Percentiles rank a stretch among this genome's conserved stretches.
phyloP scores from a whole-genome alignment of 2,888 invertebrate genomes.

The Drosophila suboccidentalis region DNA sequence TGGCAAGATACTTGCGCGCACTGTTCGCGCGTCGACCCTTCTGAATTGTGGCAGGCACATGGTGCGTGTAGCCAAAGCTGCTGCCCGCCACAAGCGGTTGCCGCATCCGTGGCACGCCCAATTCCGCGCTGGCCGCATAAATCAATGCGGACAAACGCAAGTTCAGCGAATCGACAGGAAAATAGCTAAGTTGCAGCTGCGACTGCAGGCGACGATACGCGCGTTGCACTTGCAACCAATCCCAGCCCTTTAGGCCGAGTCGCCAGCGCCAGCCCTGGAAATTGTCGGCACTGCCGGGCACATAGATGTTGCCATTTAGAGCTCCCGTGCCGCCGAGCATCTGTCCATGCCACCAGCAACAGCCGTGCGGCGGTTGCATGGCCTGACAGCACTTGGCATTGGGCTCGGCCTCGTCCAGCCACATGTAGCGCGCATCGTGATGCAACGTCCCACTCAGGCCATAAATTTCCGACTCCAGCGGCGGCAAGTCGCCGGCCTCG shows the following conservation, averaged over 20 bases:
- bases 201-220: slow-evolving; percentile 86
- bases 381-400: slow-evolving; percentile 73
- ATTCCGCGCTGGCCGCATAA: slow-evolving; percentile 87
- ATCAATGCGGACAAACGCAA: slow-evolving; percentile 86
- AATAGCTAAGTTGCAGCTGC: slow-evolving; percentile 86
- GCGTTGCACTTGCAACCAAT: slow-evolving; percentile 86
- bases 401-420: slow-evolving; percentile 75
- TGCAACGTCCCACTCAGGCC: slow-evolving; percentile 63
- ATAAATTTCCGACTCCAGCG: slow-evolving; percentile 84
- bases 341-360: slow-evolving; percentile 89
- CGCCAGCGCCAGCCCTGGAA: slow-evolving; percentile 87
- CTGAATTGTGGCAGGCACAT: slow-evolving; percentile 87
- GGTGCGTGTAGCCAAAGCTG: slow-evolving; percentile 86
- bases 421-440: slow-evolving; percentile 70
- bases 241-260: slow-evolving; percentile 87
- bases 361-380: slow-evolving; percentile 66
- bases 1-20: slow-evolving; percentile 87
- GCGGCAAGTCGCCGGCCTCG: slow-evolving; percentile 91
- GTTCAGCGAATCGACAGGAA: slow-evolving; percentile 53
- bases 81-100: slow-evolving; percentile 87
- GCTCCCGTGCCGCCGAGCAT: slow-evolving; percentile 88
- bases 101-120: slow-evolving; percentile 88
- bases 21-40: slow-evolving; percentile 87
- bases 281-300: slow-evolving; percentile 87
- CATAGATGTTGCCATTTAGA: slow-evolving; percentile 88